Conservation (phyloP, 2,888 invertebrate genomes). For the Hirtodrosophila duncani region DNA sequence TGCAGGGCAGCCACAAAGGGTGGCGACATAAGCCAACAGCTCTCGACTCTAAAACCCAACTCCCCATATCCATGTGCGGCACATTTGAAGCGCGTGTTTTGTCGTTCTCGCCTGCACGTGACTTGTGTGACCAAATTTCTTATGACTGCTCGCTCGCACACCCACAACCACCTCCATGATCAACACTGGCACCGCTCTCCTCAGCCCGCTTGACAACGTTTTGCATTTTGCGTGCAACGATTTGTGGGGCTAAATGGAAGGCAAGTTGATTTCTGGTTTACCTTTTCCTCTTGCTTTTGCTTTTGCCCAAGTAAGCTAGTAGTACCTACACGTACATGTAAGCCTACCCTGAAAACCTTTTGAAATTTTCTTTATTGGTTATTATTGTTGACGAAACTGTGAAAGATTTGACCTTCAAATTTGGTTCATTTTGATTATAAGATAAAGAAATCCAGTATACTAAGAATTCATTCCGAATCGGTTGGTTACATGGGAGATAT, state of each 20-base stretch:
- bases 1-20: neutral
- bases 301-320: no score
- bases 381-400: no score
- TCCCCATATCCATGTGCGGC: slow-evolving; percentile 44
- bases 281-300: slow-evolving; percentile 25
- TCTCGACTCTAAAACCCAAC: slow-evolving; percentile 10
- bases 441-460: no score
- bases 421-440: no score
- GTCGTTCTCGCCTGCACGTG: slow-evolving; percentile 66
- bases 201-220: slow-evolving; percentile 32
- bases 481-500: no score
- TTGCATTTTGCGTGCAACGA: slow-evolving; percentile 69
- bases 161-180: neutral
- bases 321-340: no score
- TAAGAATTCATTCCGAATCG: no score
- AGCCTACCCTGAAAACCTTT: no score
- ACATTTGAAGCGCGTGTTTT: slow-evolving; percentile 52
- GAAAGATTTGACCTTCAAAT: no score
- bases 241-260: slow-evolving; percentile 37
- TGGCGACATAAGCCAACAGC: slow-evolving; percentile 6
- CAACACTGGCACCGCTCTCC: slow-evolving; percentile 4
- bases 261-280: slow-evolving; percentile 36
- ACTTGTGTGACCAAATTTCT: slow-evolving; percentile 54
- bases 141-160: neutral
- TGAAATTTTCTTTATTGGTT: no score